Base-by-base conservation (phyloP, 2,888 invertebrate species). In the Megalurothrips usitatus region DNA sequence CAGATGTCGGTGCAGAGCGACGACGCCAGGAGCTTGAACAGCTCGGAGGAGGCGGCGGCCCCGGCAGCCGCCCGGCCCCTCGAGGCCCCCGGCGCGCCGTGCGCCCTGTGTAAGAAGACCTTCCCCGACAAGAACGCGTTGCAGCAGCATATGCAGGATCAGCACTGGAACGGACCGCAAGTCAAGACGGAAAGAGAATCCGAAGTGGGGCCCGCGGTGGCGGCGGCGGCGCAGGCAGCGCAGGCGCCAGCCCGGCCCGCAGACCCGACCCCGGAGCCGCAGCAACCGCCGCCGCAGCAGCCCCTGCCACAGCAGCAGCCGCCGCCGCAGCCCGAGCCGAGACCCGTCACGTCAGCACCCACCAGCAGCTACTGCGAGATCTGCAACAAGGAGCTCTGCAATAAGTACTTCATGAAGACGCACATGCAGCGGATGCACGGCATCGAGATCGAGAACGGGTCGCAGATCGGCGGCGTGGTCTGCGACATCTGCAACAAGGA, bases 341-440 rank as follows among this genome's bases (percentile, higher is more conserved):
- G 14, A 26, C 43, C 48, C 78, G 63, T 10, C 80, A 81, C 17
- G 78, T 80, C 91, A 82, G 92, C 92, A 0, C 92, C 93, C 0
- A 92, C 95, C 1, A 95, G 94, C 83, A 96, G 96, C 86, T 97
- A 96, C 87, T 98, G 98, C 87, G 97, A 97, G 87, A 97, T 98
- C 83, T 98, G 98, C 88, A 98, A 98, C 89, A 98, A 98, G 88
- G 98, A 99, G 88, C 89, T 99, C 84, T 99, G 99, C 90, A 99
- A 99, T 89, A 99, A 99, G 88, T 99, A 99, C 87, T 99, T 99
- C 88, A 96, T 99, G 94, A 97, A 98, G 87, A 99, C 98, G 1
- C 99, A 99, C 89, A 98, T 98, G 96, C 94, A 97, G 86, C 93
- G 98, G 87, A 98, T 99, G 96, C 99, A 97, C 88, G 96, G 96